Evolutionary conservation across 2,888 invertebrate species (phyloP).

Genomic region (Lochmaea capreae): DNA sequence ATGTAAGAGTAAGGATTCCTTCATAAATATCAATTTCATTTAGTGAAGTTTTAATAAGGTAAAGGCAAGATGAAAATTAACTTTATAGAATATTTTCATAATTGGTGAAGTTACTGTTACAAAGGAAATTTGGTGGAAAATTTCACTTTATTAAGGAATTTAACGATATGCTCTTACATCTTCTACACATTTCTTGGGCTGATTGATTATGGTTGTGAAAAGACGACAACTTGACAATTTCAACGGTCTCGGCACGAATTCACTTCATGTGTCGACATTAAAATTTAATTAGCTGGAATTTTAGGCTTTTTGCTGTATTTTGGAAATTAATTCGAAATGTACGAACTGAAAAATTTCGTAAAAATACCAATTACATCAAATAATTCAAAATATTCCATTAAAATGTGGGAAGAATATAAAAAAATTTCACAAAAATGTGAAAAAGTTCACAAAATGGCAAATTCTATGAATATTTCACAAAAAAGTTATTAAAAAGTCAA

Average conservation of each 20-base stretch:
- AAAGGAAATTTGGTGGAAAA: slow-evolving; percentile 10
- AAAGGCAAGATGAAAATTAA: slow-evolving; percentile 14
- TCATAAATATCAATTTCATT: slow-evolving; percentile 29
- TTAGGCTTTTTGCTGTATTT: too few species aligned
- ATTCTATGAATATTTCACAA: too few species aligned
- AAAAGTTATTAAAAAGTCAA: too few species aligned
- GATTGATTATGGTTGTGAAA: neutral
- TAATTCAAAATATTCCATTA: too few species aligned
- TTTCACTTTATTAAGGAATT: slow-evolving; percentile 13
- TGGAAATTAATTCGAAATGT: too few species aligned
- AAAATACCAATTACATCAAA: too few species aligned
- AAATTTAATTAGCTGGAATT: neutral
- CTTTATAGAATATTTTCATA: slow-evolving; percentile 24
- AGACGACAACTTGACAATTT: neutral
- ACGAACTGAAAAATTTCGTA: too few species aligned
- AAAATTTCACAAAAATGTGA: too few species aligned
- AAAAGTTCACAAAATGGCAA: too few species aligned
- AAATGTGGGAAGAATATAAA: too few species aligned
- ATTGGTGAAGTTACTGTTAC: slow-evolving; percentile 26
- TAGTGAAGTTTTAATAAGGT: slow-evolving; percentile 27
- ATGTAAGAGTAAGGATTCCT: slow-evolving; percentile 2
- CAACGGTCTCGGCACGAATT: neutral
- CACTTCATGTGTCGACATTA: neutral
- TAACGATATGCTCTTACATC: slow-evolving; percentile 14
- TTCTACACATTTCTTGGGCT: neutral